These are phyloP conservation scores for Drosophila insularis DNA, from an alignment of 1,140 invertebrate species.

Conservation along the genomic window DNA sequence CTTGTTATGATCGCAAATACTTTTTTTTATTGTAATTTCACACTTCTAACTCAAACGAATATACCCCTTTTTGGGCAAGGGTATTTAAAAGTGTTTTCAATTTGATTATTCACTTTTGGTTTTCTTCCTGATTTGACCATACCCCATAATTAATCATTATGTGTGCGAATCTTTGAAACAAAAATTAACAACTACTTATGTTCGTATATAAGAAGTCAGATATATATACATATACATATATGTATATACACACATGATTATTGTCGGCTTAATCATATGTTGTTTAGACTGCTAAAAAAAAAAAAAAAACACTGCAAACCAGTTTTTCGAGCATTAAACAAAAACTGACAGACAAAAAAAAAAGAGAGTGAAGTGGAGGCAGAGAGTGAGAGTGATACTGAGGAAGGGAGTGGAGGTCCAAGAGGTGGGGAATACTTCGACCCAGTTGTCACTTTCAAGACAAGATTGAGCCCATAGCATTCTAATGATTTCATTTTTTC, in stretches of 20 bases:
- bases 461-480: conserved; percentile 30
- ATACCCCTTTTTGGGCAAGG: too few species aligned
- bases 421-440: neutral
- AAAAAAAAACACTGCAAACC: conserved; percentile 38
- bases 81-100: too few species aligned
- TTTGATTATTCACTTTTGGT: neutral
- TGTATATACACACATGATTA: conserved; percentile 16
- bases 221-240: too few species aligned
- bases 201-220: neutral
- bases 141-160: conserved; percentile 42
- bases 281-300: conserved; percentile 20
- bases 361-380: neutral
- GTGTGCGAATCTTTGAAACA: neutral
- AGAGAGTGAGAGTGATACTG: conserved; percentile 41
- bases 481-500: conserved; percentile 65
- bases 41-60: too few species aligned
- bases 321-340: conserved; percentile 40
- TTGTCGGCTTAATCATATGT: conserved; percentile 42
- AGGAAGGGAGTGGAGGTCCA: conserved; percentile 16
- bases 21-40: neutral
- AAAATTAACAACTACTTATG: neutral
- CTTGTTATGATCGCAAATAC: too few species aligned
- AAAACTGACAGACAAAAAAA: conserved; percentile 34
- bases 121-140: neutral
- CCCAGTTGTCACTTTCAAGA: conserved; percentile 18